phyloP scores from a whole-genome alignment of 2,888 invertebrate species.

The Creontiades dilutus region DNA sequence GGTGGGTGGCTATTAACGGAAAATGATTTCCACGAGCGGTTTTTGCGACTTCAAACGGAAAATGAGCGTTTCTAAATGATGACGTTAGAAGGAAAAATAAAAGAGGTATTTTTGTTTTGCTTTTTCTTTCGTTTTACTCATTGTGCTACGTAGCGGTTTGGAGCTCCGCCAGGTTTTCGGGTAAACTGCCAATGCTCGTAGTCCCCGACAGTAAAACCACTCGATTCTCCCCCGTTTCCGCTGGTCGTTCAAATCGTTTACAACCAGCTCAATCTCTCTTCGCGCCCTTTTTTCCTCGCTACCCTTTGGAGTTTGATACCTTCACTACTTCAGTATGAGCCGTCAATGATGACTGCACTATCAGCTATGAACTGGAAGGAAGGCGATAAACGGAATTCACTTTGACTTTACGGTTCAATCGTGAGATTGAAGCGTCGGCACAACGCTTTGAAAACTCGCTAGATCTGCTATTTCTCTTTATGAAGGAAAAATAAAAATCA shows the following conservation, averaged over 20 bases:
- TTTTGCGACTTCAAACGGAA: background rate
- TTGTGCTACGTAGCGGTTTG: background rate
- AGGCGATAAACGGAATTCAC: background rate
- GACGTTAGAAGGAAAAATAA: conserved; percentile 6
- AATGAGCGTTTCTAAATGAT: background rate
- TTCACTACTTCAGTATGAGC: too few relatives aligned
- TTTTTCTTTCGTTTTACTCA: background rate
- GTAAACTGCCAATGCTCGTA: conserved; percentile 29
- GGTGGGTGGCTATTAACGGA: background rate
- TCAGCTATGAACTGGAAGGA: background rate
- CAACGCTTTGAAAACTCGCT: too few relatives aligned
- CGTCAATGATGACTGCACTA: too few relatives aligned
- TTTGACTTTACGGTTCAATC: too few relatives aligned
- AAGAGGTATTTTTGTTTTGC: background rate
- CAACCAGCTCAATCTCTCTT: background rate
- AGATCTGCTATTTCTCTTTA: too few relatives aligned
- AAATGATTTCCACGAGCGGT: background rate
- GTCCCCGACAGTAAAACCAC: background rate
- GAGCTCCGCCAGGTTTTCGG: conserved; percentile 13
- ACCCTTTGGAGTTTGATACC: too few relatives aligned
- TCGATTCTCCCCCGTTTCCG: background rate
- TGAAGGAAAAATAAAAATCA: too few relatives aligned
- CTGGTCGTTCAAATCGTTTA: background rate
- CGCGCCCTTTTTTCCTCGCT: background rate
- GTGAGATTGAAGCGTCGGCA: too few relatives aligned